Conservation (phyloP, 2,113 vertebrate species). For the Pongo abelii region DNA sequence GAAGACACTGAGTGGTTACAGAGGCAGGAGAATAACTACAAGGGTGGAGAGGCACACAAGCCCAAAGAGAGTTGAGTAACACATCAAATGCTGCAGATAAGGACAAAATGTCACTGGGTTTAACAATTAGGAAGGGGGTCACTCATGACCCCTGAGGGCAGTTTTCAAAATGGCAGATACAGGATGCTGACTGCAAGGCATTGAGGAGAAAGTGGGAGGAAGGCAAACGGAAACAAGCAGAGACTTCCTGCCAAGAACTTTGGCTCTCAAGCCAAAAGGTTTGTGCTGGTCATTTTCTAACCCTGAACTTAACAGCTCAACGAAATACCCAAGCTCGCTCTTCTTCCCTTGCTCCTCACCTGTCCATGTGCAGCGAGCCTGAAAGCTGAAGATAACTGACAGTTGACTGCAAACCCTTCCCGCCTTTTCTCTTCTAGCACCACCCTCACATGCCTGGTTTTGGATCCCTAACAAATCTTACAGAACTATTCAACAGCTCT, state of each 20-base stretch:
- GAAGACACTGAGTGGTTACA: background rate
- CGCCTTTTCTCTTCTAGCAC: background rate
- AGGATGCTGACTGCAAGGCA: background rate
- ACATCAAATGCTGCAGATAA: background rate
- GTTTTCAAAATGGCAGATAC: background rate
- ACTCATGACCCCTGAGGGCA: background rate
- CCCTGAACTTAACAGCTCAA: background rate
- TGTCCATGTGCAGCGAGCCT: background rate
- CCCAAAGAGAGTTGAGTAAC: background rate
- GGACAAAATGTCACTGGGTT: background rate
- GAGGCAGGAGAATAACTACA: accelerated
- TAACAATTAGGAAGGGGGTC: background rate
- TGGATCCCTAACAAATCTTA: background rate
- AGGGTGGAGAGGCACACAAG: background rate
- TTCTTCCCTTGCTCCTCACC: background rate
- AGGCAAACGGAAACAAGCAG: background rate
- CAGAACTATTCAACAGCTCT: background rate
- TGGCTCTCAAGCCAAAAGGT: background rate
- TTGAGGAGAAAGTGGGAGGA: background rate
- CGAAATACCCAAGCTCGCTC: background rate
- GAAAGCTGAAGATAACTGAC: background rate
- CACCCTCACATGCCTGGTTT: background rate
- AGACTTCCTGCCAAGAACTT: background rate
- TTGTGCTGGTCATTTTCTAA: background rate
- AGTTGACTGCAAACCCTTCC: background rate